Base-by-base conservation (phyloP, 53 echinoderm and acorn worm species). In the Paelopatides confundens region DNA sequence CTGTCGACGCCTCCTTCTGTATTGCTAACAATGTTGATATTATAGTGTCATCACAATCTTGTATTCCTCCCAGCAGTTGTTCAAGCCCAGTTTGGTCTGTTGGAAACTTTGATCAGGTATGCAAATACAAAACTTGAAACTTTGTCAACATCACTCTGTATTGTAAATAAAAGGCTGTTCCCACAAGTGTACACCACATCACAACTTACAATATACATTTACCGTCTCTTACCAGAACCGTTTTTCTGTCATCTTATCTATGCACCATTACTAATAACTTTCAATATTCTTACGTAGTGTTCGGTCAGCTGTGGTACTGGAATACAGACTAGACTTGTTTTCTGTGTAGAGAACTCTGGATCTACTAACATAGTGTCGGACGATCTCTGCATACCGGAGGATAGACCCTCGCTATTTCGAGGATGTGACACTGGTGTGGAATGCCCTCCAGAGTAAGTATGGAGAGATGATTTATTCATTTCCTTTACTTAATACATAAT, bases 251-350 rank as follows among this genome's bases (percentile, higher is more conserved):
- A n/a, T n/a, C n/a, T n/a, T n/a, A n/a, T n/a, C n/a, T n/a, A n/a
- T n/a, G n/a, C n/a, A n/a, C n/a, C n/a, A n/a, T n/a, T n/a, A n/a
- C n/a, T n/a, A n/a, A n/a, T n/a, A n/a, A n/a, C n/a, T n/a, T n/a
- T n/a, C n/a, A n/a, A n/a, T n/a, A n/a, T n/a, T n/a, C n/a, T n/a
- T n/a, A n/a, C n/a, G 4, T 85, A 96, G 96, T 96, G 96, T 31
- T 91, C 94, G 12, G 93, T 91, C 37, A 86, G 93, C 4, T 96
- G 96, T 76, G 96, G 90, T 0, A 30, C 76, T 11, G 96, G 96
- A 40, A 74, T 85, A 5, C 89, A 89, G 64, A 91, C 82, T 5
- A 86, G 96, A 21, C 46, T 77, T 35, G 96, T 95, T 0, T 95
- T 84, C 69, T 96, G 96, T 32, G 69, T 92, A 0, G 92, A 87